These are phyloP conservation scores for Drosophila seguyi DNA, from an alignment of 1,140 invertebrate genomes.

Conservation along the genomic window DNA sequence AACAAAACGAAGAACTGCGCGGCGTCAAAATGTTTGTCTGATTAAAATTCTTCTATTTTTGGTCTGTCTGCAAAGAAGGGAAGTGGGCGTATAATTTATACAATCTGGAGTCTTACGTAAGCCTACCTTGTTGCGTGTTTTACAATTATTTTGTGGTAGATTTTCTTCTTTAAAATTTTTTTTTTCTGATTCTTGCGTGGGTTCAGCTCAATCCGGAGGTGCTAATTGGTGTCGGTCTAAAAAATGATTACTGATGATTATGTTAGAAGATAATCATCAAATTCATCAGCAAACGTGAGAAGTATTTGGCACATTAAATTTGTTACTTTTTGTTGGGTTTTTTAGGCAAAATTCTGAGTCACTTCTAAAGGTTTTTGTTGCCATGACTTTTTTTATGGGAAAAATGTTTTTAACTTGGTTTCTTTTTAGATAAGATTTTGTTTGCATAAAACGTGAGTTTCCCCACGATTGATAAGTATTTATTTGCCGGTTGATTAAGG, in stretches of 20 bases:
- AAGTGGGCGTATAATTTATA: slow-evolving; percentile 23
- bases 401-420: neutral
- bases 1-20: slow-evolving; percentile 5
- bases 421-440: slow-evolving; percentile 51
- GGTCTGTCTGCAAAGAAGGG: slow-evolving; percentile 30
- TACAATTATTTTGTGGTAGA: slow-evolving; percentile 53
- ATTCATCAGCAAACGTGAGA: slow-evolving; percentile 23
- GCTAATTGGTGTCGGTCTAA: slow-evolving; percentile 52
- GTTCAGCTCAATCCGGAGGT: slow-evolving; percentile 47
- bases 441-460: slow-evolving; percentile 69
- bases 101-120: slow-evolving; percentile 54
- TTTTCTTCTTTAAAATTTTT: slow-evolving; percentile 6
- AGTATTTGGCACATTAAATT: slow-evolving; percentile 10
- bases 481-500: slow-evolving; percentile 18
- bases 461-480: slow-evolving; percentile 37
- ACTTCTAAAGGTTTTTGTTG: slow-evolving; percentile 13
- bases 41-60: slow-evolving; percentile 75
- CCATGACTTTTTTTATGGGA: slow-evolving; percentile 12
- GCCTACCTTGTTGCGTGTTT: slow-evolving; percentile 32
- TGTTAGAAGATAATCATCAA: slow-evolving; percentile 31
- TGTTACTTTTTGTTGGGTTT: neutral
- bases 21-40: slow-evolving; percentile 66
- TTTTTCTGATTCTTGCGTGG: slow-evolving; percentile 29
- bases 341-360: slow-evolving; percentile 43
- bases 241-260: slow-evolving; percentile 40